phyloP scores from a whole-genome alignment of 1,140 invertebrate genomes.

The Berghia stephanieae region DNA sequence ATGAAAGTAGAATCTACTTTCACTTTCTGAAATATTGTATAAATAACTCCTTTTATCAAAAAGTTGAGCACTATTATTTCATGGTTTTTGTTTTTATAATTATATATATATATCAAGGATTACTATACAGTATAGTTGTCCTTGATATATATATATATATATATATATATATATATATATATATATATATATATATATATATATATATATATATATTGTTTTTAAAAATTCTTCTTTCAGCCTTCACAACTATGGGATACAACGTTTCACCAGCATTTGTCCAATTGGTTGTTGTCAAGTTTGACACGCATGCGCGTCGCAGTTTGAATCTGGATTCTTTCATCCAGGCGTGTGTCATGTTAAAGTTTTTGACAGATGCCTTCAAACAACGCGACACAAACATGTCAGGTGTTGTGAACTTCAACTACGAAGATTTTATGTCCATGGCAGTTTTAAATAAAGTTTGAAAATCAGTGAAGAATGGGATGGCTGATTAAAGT shows the following conservation, averaged over 20 bases:
- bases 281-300: conserved; percentile 77
- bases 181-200: too few relatives aligned
- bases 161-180: background rate
- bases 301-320: conserved; percentile 69
- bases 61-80: too few relatives aligned
- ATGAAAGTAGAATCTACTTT: background rate
- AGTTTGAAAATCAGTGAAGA: too few relatives aligned
- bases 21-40: too few relatives aligned
- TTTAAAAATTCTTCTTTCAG: conserved; percentile 66
- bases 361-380: conserved; percentile 86
- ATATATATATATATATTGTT: too few relatives aligned
- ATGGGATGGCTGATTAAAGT: too few relatives aligned
- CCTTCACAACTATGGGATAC: conserved; percentile 89
- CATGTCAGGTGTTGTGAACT: conserved; percentile 79
- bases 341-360: conserved; percentile 86
- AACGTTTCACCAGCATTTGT: conserved; percentile 82
- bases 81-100: conserved; percentile 9
- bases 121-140: background rate
- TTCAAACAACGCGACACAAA: conserved; percentile 80
- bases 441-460: conserved; percentile 73
- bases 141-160: too few relatives aligned
- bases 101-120: background rate
- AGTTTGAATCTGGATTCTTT: conserved; percentile 83
- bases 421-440: conserved; percentile 88
- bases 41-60: too few relatives aligned